Evolutionary conservation across 2,113 vertebrate genomes (phyloP).

Genomic region (Hassar affinis): DNA sequence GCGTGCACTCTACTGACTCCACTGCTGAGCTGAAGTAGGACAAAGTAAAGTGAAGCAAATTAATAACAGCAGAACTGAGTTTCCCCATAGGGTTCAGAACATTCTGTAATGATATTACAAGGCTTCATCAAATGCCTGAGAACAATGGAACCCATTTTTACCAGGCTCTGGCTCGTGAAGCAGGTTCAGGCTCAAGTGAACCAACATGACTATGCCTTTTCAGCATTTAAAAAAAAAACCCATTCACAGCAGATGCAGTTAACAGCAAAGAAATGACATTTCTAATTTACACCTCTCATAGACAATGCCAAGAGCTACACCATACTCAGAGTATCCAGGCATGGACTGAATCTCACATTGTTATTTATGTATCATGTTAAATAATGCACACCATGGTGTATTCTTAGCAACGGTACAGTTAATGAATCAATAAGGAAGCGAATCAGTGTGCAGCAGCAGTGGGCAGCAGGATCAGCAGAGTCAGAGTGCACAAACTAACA

Average conservation of each 20-base stretch:
- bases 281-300: slow-evolving; percentile 19
- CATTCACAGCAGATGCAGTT: neutral
- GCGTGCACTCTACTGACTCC: slow-evolving; percentile 25
- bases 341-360: slow-evolving; percentile 21
- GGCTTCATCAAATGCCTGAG: slow-evolving; percentile 26
- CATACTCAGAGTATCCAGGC: slow-evolving; percentile 17
- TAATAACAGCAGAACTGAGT: slow-evolving; percentile 25
- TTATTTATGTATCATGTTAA: slow-evolving; percentile 43
- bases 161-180: neutral
- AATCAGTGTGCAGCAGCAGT: slow-evolving; percentile 12
- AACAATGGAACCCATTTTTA: slow-evolving; percentile 26
- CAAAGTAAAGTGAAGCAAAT: slow-evolving; percentile 35
- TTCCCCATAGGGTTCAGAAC: slow-evolving; percentile 35
- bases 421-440: slow-evolving; percentile 14
- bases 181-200: neutral
- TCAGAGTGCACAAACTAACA: neutral
- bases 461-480: neutral
- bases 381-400: slow-evolving; percentile 22
- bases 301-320: neutral
- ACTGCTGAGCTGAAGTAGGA: slow-evolving; percentile 16
- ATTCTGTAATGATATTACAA: slow-evolving; percentile 34
- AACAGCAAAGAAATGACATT: slow-evolving; percentile 17
- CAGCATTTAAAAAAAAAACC: slow-evolving; percentile 21
- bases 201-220: neutral
- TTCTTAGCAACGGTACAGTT: slow-evolving; percentile 32